Base-by-base conservation (phyloP, 2,797 vertebrate genomes). In the Sebastolobus alascanus region DNA sequence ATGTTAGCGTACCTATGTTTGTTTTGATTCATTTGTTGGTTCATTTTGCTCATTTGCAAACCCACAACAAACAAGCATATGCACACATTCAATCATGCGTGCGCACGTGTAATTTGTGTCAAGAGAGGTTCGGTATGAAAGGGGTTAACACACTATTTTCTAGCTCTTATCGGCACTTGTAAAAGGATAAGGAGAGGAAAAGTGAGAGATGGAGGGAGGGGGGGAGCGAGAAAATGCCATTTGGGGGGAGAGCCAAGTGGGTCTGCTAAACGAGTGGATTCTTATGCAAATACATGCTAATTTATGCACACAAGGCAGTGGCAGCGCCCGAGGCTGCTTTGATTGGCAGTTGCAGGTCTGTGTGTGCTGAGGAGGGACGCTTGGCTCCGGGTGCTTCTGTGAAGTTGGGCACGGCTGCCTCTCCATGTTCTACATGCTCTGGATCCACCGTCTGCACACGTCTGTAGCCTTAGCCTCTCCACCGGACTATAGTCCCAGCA, bases 231-330 rank as follows among this genome's bases (percentile, higher is more conserved):
- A 92, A 95, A 95, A 96, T 96, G 92, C 92, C 94, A 96, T 95
- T 95, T 94, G 91, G 93, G 91, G 89, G 90, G 89, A 90, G 90
- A 93, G 93, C 94, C 94, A 93, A 95, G 95, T 93, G 92, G 92
- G 92, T 89, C 90, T 93, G 92, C 94, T 94, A 96, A 96, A 95
- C 90, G 92, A 93, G 93, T 87, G 91, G 87, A 94, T 95, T 95
- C 91, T 92, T 95, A 96, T 96, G 96, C 95, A 96, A 96, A 96
- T 96, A 75, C 84, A 96, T 96, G 96, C 95, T 94, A 96, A 96
- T 96, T 94, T 96, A 96, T 96, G 94, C 93, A 61, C 86, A 92
- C 86, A 91, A 94, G 91, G 93, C 94, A 94, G 92, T 94, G 94
- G 95, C 94, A 94, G 93, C 81, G 93, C 95, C 94, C 52, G 90